Evolutionary conservation across 2,797 vertebrate species (phyloP).

Genomic region (Phylloscopus collybita): DNA sequence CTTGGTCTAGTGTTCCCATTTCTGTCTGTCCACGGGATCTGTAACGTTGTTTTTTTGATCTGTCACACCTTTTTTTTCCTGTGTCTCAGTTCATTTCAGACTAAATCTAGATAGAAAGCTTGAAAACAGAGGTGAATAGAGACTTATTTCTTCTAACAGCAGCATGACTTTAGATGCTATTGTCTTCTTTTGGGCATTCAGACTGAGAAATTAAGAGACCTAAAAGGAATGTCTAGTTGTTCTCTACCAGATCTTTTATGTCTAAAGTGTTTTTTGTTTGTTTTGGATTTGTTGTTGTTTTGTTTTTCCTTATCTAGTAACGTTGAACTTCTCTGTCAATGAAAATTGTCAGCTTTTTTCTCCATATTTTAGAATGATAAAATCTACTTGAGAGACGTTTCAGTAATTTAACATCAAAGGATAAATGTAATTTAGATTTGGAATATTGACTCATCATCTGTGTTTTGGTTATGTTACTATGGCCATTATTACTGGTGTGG

Average conservation of each 20-base stretch:
- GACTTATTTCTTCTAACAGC: background rate
- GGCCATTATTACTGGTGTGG: background rate
- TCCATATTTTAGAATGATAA: background rate
- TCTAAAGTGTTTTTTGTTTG: background rate
- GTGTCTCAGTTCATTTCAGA: background rate
- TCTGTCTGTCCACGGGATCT: background rate
- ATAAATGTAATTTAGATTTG: background rate
- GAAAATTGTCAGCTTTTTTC: background rate
- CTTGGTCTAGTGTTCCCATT: background rate
- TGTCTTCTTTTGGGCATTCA: background rate
- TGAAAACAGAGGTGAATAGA: background rate
- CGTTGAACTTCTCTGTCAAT: background rate
- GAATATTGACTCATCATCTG: background rate
- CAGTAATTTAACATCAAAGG: background rate
- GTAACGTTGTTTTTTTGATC: background rate
- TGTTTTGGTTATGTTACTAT: background rate
- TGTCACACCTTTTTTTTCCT: background rate
- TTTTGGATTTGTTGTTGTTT: background rate
- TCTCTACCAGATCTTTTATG: background rate
- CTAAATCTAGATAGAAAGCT: background rate
- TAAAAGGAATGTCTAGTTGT: background rate
- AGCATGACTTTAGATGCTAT: background rate
- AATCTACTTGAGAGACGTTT: background rate
- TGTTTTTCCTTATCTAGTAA: background rate
- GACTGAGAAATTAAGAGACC: background rate